Conservation (phyloP, 2,888 invertebrate genomes). For the Parasteatoda lunata region DNA sequence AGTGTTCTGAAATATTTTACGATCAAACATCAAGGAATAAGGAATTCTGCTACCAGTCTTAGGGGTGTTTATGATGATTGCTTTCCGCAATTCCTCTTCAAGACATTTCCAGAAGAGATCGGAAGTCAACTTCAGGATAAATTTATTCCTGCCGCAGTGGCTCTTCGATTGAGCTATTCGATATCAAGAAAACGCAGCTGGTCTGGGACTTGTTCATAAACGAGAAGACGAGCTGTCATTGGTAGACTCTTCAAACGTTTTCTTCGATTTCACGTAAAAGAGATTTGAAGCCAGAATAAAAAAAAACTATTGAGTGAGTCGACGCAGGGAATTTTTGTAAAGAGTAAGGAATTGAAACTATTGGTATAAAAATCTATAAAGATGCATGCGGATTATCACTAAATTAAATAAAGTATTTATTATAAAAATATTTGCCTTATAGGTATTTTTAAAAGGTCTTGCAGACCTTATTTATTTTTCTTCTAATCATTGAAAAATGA, state of each 20-base stretch:
- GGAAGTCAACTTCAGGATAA: conserved; percentile 20
- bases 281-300: not conserved
- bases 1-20: conserved; percentile 33
- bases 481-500: no score
- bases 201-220: not conserved
- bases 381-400: not conserved
- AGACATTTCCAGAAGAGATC: conserved; percentile 16
- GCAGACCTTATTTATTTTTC: no score
- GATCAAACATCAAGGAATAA: conserved; percentile 23
- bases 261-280: conserved; percentile 5
- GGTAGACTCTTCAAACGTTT: not conserved
- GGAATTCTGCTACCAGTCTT: conserved; percentile 35
- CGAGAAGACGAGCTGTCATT: not conserved
- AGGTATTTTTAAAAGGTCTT: no score
- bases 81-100: conserved; percentile 56
- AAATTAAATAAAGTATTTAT: no score
- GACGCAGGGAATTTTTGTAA: no score
- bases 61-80: conserved; percentile 66
- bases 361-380: not conserved
- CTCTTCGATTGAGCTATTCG: not conserved
- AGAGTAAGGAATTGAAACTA: no score
- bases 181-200: conserved; percentile 2
- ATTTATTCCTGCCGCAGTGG: conserved; percentile 14
- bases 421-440: no score
- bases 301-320: not conserved